Conservation (phyloP, 2,797 vertebrate genomes). For the Platyrinchus mystaceus region DNA sequence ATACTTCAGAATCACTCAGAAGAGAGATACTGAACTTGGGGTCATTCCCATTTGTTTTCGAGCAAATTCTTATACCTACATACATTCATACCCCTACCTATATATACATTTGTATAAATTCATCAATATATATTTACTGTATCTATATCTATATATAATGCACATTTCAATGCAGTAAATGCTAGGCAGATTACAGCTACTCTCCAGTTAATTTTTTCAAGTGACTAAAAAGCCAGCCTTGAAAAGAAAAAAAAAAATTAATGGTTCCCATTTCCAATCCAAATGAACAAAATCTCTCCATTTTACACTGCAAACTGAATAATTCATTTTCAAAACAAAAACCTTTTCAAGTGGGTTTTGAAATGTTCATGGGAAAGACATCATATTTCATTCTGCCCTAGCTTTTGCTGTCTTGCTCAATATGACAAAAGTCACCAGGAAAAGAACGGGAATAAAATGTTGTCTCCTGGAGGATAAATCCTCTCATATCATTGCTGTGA, state of each 20-base stretch:
- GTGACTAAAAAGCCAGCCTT: background rate
- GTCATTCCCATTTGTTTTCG: background rate
- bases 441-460: background rate
- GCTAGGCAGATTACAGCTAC: background rate
- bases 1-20: background rate
- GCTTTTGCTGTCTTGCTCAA: constrained; percentile 16
- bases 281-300: background rate
- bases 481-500: background rate
- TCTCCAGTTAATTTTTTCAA: background rate
- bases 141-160: background rate
- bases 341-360: background rate
- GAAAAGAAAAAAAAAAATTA: background rate
- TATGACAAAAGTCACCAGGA: background rate
- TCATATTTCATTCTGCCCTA: background rate
- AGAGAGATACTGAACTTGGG: background rate
- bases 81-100: background rate
- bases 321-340: constrained; percentile 28
- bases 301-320: background rate
- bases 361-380: background rate
- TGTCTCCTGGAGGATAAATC: background rate
- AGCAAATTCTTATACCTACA: background rate
- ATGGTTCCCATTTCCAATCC: background rate
- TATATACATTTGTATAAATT: background rate
- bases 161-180: background rate
- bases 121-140: background rate